A percentile compares a stretch with the other conserved stretches of the same genome.
phyloP scores from a whole-genome alignment of 2,797 vertebrate genomes.

The Myotis daubentonii region DNA sequence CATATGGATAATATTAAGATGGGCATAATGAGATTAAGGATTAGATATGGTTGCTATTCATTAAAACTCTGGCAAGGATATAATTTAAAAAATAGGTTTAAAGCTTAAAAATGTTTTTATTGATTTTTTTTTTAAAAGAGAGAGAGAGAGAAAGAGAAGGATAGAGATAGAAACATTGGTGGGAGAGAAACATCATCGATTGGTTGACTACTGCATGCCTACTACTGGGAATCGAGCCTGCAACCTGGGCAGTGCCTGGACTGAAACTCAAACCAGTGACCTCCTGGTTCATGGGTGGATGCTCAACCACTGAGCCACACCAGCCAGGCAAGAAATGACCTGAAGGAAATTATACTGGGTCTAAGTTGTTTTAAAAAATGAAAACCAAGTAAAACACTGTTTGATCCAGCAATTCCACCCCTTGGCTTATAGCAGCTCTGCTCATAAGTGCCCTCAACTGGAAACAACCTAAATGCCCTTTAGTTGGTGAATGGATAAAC shows the following conservation, averaged over 20 bases:
- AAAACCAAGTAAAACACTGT: not conserved
- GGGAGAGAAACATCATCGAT: too few species aligned
- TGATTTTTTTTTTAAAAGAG: too few species aligned
- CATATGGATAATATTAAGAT: not conserved
- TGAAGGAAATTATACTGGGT: not conserved
- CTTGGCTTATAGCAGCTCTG: not conserved
- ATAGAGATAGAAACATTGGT: too few species aligned
- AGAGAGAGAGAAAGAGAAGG: too few species aligned
- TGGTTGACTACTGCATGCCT: too few species aligned
- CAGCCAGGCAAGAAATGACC: too few species aligned
- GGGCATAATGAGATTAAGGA: not conserved
- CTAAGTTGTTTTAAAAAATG: not conserved
- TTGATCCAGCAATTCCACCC: not conserved
- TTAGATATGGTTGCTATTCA: constrained; percentile 36
- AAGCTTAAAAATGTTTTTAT: not conserved
- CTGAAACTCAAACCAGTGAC: too few species aligned
- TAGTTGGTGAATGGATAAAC: not conserved
- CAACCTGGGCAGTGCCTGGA: too few species aligned
- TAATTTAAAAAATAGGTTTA: not conserved
- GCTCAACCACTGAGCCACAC: too few species aligned
- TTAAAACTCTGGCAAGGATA: not conserved
- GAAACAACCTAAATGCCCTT: not conserved
- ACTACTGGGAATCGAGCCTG: too few species aligned
- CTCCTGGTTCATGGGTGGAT: too few species aligned
- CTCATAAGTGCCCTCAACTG: not conserved